Evolutionary conservation across 1,140 invertebrate species (phyloP), one percentile per base, ranked within the genome.

Genomic region (Temnothorax curvispinosus): DNA sequence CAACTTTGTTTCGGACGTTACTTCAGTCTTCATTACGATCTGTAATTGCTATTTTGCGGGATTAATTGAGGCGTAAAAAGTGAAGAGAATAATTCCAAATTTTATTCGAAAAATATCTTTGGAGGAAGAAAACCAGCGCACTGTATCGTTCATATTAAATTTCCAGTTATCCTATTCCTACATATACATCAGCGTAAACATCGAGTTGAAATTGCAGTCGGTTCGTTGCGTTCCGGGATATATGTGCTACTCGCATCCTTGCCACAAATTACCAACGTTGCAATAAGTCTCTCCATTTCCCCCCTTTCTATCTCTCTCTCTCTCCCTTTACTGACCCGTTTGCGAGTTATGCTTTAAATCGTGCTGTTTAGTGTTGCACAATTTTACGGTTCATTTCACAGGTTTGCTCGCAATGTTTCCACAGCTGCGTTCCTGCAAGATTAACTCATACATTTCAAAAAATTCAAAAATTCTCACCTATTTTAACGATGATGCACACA

Each of bases 121-220:
- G 27, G 27, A 6, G n/a, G 21, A 9, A 21, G 9, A 44, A 1
- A 13, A 27, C 1, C 32, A 38, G 18, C 41, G 27, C 13, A 47
- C 44, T 62, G 54, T 60, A 38, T 38, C 69, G 27, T 84, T 62
- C 56, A 47, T 54, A 47, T 75, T 47, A 84, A 84, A 75, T 62
- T 84, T 75, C 54, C 27, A 41, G 18, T 74, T 71, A 81, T 85
- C 80, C 76, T 71, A 88, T 88, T 88, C 54, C 52, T 67, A 13
- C 35, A 1, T 21, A 50, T 50, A 44, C 62, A 69, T 67, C 67
- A 64, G 27, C 44, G 41, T 41, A 52, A 75, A 18, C 65, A 54
- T 35, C 47, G 32, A 44, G 58, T 47, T 75, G 52, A 69, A 67
- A 75, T 84, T 88, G 62, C 52, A 58, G n/a, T 21, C 18, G 44